Evolutionary conservation across 2,888 invertebrate species (phyloP), one percentile per base, ranked within the genome.

Genomic region (Melikaiella ostensackeni): DNA sequence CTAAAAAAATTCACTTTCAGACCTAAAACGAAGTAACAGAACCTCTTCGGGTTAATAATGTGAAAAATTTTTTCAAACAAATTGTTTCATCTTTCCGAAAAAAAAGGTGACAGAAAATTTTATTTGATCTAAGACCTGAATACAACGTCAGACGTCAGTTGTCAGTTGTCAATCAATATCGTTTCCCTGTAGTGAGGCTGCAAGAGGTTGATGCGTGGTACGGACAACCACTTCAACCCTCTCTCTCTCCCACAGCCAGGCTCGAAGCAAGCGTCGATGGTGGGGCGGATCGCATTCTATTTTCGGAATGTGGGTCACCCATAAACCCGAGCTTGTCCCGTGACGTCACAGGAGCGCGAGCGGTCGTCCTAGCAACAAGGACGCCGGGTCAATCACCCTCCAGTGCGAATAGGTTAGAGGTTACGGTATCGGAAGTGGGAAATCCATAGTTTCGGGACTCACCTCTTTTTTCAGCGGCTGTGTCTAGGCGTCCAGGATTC

Each of bases 301-400:
- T 89, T 90, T 90, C 89, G 80, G 91, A 89, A 90, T 89, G 85
- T 91, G 82, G 91, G 90, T 91, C 89, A 90, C 91, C 91, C 88
- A 90, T 90, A 90, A 91, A 90, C 89, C 87, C 86, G 84, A 76
- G 89, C 85, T 89, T 87, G 88, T 89, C 90, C 90, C 88, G 89
- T 91, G 91, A 91, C 91, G 90, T 91, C 91, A 91, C 89, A 82
- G 89, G 89, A 88, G 83, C 85, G 87, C 85, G 87, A 38, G 38
- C 85, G 87, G 87, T 89, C 85, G 90, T 90, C 90, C 88, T 90
- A 88, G 90, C 87, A 91, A 90, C 90, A 89, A 85, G 85, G 82
- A 88, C 86, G 87, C 85, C 84, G 84, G 90, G 89, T 90, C 90
- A 89, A 86, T 84, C 86, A 90, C 90, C 89, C 82, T 79, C 74